Conservation (phyloP, 1,140 invertebrate genomes). For the Danaus plexippus region DNA sequence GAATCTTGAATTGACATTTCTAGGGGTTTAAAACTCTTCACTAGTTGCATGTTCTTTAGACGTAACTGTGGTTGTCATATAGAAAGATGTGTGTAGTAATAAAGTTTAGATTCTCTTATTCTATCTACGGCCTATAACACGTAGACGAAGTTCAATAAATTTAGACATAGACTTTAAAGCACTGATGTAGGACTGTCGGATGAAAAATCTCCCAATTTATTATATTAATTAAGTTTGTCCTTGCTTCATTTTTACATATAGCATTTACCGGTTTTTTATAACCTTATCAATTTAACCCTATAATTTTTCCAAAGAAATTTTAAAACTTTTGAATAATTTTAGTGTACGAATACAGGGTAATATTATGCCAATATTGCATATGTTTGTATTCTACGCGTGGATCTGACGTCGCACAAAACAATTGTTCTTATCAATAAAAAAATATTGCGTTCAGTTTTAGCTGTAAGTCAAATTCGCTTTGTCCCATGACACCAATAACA, state of each 20-base stretch:
- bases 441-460: slow-evolving; percentile 32
- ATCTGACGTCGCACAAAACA: slow-evolving; percentile 42
- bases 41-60: slow-evolving; percentile 58
- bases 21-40: slow-evolving; percentile 23
- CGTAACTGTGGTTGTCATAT: slow-evolving; percentile 55
- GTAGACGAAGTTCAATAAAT: slow-evolving; percentile 32
- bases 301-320: slow-evolving; percentile 2
- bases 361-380: slow-evolving; percentile 28
- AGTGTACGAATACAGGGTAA: slow-evolving; percentile 55
- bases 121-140: slow-evolving; percentile 42
- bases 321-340: slow-evolving; percentile 53
- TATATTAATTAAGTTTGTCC: neutral
- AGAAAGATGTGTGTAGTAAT: slow-evolving; percentile 52
- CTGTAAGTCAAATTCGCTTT: slow-evolving; percentile 43
- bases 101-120: slow-evolving; percentile 38
- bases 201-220: slow-evolving; percentile 4
- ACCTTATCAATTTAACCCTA: slow-evolving; percentile 11
- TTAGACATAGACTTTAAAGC: slow-evolving; percentile 34
- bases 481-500: slow-evolving; percentile 56
- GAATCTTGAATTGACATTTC: slow-evolving; percentile 11
- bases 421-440: slow-evolving; percentile 15
- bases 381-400: slow-evolving; percentile 35
- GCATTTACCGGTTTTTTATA: slow-evolving; percentile 14
- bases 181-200: slow-evolving; percentile 20
- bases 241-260: neutral